Percentiles rank a stretch among this genome's conserved stretches.
Conservation (phyloP, 2,113 vertebrate genomes). For the Bothrops jararaca region DNA sequence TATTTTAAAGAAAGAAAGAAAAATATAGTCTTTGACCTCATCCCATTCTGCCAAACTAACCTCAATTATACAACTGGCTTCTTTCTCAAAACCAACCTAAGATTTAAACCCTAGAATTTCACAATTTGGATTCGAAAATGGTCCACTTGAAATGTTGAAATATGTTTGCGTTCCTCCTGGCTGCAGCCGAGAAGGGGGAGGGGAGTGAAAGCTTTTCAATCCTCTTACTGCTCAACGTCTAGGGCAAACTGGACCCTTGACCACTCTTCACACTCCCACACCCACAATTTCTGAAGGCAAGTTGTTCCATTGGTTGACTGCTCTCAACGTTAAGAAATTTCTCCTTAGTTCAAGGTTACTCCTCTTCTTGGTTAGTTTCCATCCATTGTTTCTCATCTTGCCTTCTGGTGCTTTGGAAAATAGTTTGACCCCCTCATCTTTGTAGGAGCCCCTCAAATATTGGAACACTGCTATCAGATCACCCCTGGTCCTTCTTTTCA, state of each 20-base stretch:
- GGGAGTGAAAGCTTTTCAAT: background rate
- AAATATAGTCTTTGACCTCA: background rate
- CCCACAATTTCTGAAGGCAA: no score
- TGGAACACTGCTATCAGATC: no score
- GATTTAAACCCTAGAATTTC: background rate
- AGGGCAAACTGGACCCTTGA: background rate
- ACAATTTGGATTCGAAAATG: background rate
- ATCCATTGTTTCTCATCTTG: no score
- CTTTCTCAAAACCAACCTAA: background rate
- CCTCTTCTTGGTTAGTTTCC: no score
- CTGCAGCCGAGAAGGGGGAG: background rate
- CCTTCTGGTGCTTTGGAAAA: no score
- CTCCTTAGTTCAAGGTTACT: background rate
- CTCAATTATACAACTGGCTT: background rate
- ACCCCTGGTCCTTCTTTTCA: no score
- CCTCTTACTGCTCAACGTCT: background rate
- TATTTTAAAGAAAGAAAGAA: background rate
- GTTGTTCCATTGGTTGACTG: no score
- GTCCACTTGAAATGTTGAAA: background rate
- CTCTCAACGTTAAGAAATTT: background rate
- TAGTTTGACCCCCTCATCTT: no score
- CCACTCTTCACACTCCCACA: background rate
- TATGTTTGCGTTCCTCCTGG: background rate
- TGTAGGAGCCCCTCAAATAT: no score
- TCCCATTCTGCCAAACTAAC: background rate